Base-by-base conservation (phyloP, 2,113 vertebrate genomes). In the Athene noctua region DNA sequence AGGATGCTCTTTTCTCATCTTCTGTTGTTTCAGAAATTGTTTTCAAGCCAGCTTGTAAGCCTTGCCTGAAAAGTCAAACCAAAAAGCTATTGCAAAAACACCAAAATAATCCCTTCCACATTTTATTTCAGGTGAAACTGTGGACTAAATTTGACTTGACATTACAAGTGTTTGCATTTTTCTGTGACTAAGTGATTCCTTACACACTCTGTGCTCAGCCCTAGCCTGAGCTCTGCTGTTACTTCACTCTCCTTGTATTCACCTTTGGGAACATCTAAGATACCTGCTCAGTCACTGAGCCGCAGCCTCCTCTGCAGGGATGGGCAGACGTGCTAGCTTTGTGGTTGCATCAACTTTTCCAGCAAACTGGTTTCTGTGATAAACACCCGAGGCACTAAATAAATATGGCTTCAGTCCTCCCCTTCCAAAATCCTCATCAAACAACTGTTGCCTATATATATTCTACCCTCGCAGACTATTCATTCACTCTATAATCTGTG, bases 41-140 rank as follows among this genome's bases (percentile, higher is more conserved):
- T 81, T 90, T 81, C 40, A 46, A 71, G 68, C 36, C 38, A 38
- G 23, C 38, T 87, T 95, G 7, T 58, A 90, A 65, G 19, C 58
- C 54, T 86, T 80, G 13, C 36, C 27, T 91, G 74, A 77, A 79
- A 95, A 90, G 27, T 42, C 40, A 90, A 90, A 90, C 70, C 36
- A 81, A 94, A 72, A 59, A 74, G 12, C 10, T 67, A 32, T 44
- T 63, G 22, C 46, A 84, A 94, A 87, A 49, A 1, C 23, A 71
- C 38, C 52, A 71, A 74, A 71, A 51, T 34, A 82, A 93, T 82
- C 40, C 32, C 57, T 93, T 77, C 36, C 27, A 77, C 40, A n/a
- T 90, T 93, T 93, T 59, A 82, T 82, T 94, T 86, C 75, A 83
- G 70, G 30, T 86, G 40, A 92, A 92, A 57, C 30, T 27, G 8